A percentile compares a stretch with the other conserved stretches of the same genome.
Conservation (phyloP, 2,888 invertebrate species). For the Macaria liturata region DNA sequence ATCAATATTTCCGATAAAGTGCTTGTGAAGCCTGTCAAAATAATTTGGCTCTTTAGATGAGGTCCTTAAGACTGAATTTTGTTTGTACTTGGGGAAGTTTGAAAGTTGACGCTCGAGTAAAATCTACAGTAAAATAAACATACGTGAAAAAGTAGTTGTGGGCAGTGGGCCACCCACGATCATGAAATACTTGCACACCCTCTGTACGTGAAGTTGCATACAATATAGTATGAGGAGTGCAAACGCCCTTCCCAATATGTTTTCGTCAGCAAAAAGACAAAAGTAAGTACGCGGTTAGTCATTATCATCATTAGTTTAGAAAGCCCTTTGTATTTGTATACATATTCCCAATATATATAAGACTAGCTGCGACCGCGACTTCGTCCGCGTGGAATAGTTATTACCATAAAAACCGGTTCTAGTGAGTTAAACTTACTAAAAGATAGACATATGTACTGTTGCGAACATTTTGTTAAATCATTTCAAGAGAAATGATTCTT, state of each 20-base stretch:
- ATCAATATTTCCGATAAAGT: conserved; percentile 66
- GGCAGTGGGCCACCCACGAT: conserved; percentile 75
- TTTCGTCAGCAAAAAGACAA: not conserved
- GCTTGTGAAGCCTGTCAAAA: conserved; percentile 45
- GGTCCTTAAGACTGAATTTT: conserved; percentile 61
- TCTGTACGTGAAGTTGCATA: conserved; percentile 12
- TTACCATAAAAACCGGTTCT: no score
- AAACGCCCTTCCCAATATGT: conserved; percentile 22
- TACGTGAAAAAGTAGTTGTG: conserved; percentile 66
- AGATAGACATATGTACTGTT: no score
- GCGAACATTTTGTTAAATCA: no score
- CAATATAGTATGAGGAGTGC: no score
- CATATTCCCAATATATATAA: no score
- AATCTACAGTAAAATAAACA: conserved; percentile 48
- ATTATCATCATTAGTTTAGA: no score
- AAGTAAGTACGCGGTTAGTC: no score
- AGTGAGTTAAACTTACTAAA: no score
- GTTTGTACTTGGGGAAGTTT: conserved; percentile 50
- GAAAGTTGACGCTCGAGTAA: conserved; percentile 64
- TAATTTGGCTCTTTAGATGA: conserved; percentile 48
- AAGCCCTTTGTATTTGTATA: no score
- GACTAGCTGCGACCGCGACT: no score
- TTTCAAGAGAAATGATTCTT: no score
- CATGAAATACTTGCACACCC: conserved; percentile 21
- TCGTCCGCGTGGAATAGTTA: no score